These are phyloP conservation scores for Echinops telfairi DNA, from an alignment of 2,113 vertebrate species.

Conservation along the genomic window DNA sequence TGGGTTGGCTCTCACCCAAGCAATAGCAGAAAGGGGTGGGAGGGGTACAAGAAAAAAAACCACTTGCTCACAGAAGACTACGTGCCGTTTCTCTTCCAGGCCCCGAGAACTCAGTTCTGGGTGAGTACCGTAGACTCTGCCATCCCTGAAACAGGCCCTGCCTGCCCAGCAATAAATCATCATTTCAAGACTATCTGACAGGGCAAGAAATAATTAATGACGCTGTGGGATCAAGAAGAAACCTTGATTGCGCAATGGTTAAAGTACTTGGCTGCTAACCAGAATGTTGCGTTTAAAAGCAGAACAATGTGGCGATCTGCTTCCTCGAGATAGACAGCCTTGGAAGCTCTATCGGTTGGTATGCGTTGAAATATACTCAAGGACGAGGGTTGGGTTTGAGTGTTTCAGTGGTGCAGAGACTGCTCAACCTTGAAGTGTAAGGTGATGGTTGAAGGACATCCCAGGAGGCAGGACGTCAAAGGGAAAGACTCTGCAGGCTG, in stretches of 20 bases:
- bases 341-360: no score
- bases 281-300: no score
- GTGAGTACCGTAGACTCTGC: neutral
- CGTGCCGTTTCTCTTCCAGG: neutral
- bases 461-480: neutral
- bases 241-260: no score
- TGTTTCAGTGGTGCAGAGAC: neutral
- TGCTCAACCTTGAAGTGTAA: neutral
- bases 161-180: neutral
- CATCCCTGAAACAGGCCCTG: conserved; percentile 13
- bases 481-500: neutral
- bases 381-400: no score
- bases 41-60: neutral
- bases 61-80: neutral
- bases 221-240: neutral
- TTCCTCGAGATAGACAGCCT: no score
- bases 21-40: neutral
- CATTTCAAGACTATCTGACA: neutral
- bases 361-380: no score
- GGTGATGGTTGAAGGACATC: neutral
- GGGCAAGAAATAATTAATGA: conserved; percentile 41
- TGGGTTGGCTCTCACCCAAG: neutral
- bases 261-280: no score
- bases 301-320: no score
- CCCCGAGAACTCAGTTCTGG: neutral